These are phyloP conservation scores for Polyodon spathula DNA, from an alignment of 2,113 vertebrate genomes.

Conservation along the genomic window DNA sequence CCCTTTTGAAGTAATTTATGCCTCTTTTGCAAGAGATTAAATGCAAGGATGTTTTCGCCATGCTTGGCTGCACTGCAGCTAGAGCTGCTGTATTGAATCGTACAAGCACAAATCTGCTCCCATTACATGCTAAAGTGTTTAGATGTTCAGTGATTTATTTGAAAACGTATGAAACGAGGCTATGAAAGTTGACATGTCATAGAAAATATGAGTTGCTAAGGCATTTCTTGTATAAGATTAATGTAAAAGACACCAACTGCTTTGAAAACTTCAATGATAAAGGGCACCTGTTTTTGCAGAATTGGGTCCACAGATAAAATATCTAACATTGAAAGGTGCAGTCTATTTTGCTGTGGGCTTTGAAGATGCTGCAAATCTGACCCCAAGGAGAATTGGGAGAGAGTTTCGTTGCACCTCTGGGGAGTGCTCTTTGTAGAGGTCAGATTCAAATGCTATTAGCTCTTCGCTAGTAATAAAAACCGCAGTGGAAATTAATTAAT, in stretches of 20 bases:
- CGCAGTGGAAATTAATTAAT: too few species aligned
- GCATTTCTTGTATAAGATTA: neutral
- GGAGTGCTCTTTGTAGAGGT: neutral
- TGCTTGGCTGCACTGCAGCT: neutral
- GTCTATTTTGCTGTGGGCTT: too few species aligned
- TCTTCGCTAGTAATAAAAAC: neutral
- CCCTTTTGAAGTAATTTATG: neutral
- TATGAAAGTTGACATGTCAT: neutral
- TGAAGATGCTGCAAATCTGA: neutral
- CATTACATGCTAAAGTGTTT: neutral
- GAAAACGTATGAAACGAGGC: neutral
- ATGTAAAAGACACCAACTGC: neutral
- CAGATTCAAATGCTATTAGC: neutral
- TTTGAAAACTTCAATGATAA: neutral
- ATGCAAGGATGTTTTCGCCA: neutral
- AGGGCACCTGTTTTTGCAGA: too few species aligned
- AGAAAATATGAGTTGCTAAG: neutral
- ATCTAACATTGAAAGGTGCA: too few species aligned
- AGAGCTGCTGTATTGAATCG: neutral
- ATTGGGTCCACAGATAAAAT: too few species aligned
- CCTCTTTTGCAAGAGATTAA: neutral
- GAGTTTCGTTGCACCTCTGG: neutral
- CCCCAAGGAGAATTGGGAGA: neutral
- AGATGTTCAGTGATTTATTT: constrained; percentile 1
- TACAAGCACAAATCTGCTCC: neutral